phyloP scores from a whole-genome alignment of 1,140 invertebrate genomes.

The Heterodera schachtii region DNA sequence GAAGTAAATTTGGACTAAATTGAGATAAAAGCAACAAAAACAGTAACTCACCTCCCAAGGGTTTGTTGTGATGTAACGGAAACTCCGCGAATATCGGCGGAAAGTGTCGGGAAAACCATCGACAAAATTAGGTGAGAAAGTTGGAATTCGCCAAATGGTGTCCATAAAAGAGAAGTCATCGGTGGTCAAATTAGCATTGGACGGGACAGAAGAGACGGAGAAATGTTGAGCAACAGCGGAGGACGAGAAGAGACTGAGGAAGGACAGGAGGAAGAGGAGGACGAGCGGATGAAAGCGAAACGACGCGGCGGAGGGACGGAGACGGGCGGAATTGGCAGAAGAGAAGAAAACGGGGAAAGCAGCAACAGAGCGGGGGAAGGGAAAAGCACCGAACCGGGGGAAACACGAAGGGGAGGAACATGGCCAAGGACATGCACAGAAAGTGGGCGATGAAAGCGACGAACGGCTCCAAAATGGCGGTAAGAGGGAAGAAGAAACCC shows the following conservation, averaged over 20 bases:
- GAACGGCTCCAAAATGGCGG: neutral
- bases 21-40: too few species aligned
- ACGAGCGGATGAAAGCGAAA: neutral
- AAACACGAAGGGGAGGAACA: too few species aligned
- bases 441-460: too few species aligned
- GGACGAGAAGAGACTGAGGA: neutral
- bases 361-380: too few species aligned
- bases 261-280: neutral
- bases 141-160: conserved; percentile 3
- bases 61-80: neutral
- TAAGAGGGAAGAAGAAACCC: neutral
- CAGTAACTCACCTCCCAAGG: neutral
- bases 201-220: neutral
- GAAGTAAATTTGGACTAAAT: too few species aligned
- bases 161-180: conserved; percentile 11
- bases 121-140: neutral
- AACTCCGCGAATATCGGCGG: neutral
- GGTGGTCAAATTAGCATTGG: neutral
- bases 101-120: neutral
- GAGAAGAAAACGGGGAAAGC: too few species aligned
- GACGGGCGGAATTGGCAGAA: too few species aligned
- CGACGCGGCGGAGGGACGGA: neutral
- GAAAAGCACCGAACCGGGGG: too few species aligned
- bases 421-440: too few species aligned
- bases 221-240: neutral